phyloP scores from a whole-genome alignment of 2,797 vertebrate species.

The Limnodromus scolopaceus region DNA sequence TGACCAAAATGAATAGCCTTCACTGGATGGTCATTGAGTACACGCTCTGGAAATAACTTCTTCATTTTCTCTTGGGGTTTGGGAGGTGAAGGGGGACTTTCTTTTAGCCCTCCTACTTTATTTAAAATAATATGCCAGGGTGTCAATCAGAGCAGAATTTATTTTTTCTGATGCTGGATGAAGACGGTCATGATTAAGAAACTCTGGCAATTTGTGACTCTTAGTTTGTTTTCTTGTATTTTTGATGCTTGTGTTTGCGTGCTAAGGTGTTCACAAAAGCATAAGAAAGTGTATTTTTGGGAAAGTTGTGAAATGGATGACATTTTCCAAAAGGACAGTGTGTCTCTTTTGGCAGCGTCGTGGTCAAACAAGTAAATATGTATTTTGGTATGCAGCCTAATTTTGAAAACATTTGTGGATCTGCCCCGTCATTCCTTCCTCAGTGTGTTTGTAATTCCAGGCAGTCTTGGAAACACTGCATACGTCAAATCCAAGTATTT shows the following conservation, averaged over 20 bases:
- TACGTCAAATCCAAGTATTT: neutral
- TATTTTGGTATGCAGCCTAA: conserved; percentile 28
- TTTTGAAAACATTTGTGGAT: neutral
- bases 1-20: conserved; percentile 29
- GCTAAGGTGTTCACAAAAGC: neutral
- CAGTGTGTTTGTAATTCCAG: neutral
- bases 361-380: conserved; percentile 44
- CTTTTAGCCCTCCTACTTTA: conserved; percentile 20
- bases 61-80: conserved; percentile 30
- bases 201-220: neutral
- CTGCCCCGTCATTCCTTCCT: neutral
- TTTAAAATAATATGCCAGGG: conserved; percentile 2
- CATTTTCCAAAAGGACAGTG: conserved; percentile 18
- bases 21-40: neutral
- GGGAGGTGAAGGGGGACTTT: conserved; percentile 20
- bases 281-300: neutral
- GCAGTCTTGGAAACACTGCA: neutral
- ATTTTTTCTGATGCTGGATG: neutral
- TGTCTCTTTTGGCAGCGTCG: conserved; percentile 24
- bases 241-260: neutral
- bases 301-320: conserved; percentile 27
- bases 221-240: neutral
- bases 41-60: conserved; percentile 39
- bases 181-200: neutral
- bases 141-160: neutral